Base-by-base conservation (phyloP, 2,888 invertebrate species). In the Arenicola marina region DNA sequence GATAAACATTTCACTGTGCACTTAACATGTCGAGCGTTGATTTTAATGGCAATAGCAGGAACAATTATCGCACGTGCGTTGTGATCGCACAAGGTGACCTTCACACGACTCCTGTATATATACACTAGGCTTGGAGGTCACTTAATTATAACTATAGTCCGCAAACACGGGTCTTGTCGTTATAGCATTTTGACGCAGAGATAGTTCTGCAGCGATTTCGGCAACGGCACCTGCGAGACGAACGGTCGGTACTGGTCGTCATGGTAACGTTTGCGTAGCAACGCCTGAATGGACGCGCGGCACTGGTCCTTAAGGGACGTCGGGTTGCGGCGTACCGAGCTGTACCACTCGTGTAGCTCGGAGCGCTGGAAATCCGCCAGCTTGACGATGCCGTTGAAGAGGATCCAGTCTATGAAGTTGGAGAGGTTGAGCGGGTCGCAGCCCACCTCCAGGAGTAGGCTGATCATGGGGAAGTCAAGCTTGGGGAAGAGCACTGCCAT, bases 341-440 rank as follows among this genome's bases (percentile, higher is more conserved):
- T 7, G 48, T 48, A 48, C 48, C 48, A 48, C 7, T 48, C 26
- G 26, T 24, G 48, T 24, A 48, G 48, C 7, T 48, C 15, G n/a
- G 26, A 11, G 7, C 48, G n/a, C 48, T 18, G 11, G 26, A 28
- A 11, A 15, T 53, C 53, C 11, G 7, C 29, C 15, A 21, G 48
- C 11, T 32, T 15, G 4, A 55, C 11, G 7, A 55, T 55, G 11
- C 56, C 56, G 4, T 18, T 55, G 4, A 34, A 15, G 4, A 34
- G 33, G 15, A 55, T 32, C 11, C 11, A 34, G 7, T 18, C 21
- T 11, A 55, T 15, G 38, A 55, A 55, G n/a, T 28, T 38, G 4
- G 11, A 15, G 4, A 55, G 33, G 24, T 55, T 55, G n/a, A 55
- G 18, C 7, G 56, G 56, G 26, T 55, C 56, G 11, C 15, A 32